Base-by-base conservation (phyloP, 2,888 invertebrate genomes). In the Polylopha cassiicola region DNA sequence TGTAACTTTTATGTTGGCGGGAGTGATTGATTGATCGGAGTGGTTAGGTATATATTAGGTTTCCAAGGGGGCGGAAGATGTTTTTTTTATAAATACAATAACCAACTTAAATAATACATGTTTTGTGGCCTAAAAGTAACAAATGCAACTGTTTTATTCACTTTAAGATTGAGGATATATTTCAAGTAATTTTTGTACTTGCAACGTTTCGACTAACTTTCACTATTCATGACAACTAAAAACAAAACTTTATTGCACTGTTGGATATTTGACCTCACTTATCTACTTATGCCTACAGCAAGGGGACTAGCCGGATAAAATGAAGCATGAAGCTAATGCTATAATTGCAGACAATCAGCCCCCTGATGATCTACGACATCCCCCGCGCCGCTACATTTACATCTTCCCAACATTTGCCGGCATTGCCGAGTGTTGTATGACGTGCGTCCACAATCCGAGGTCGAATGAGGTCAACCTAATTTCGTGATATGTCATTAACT, bases 261-360 rank as follows among this genome's bases (percentile, higher is more conserved):
- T n/a, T n/a, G n/a, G n/a, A n/a, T n/a, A n/a, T n/a, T n/a, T n/a
- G n/a, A n/a, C n/a, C n/a, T n/a, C 67, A 52, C 60, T 52, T 43
- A 49, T 48, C 45, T 50, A 39, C 47, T 39, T 41, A 45, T 55
- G 46, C 44, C n/a, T n/a, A n/a, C 32, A 37, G 60, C 58, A 61
- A 60, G 58, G 59, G 59, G 58, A 58, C 57, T 58, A 54, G 60
- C 62, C 60, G 59, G 62, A 67, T 67, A 73, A 75, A 82, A 82
- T 81, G 77, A 80, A 73, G 65, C 72, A 74, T 71, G 73, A 74
- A 78, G 74, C 77, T 81, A 84, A 84, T 79, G 72, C 80, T 70
- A 73, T 81, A 85, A 84, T 82, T 77, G 81, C 62, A 66, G 77
- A 75, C 76, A 81, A 80, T 81, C 79, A 73, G 72, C 72, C 74